Base-by-base conservation (phyloP, 2,888 invertebrate species). In the Thymelicus acteon region DNA sequence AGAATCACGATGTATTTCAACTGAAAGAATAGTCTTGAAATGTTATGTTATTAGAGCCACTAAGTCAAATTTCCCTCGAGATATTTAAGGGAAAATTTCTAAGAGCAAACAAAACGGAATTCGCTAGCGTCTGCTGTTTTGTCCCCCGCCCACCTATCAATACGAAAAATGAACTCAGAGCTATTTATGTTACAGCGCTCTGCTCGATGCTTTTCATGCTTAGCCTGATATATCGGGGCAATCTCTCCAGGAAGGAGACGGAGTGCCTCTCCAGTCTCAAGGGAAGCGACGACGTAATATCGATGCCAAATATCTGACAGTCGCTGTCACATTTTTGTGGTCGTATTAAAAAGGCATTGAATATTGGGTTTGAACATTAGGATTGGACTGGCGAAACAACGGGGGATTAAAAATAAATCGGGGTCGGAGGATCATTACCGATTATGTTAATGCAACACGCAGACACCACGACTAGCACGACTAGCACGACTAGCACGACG, bases 201-300 rank as follows among this genome's bases (percentile, higher is more conserved):
- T 58, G 31, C 57, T 24, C 31, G 57, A 57, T 57, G 69, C 63
- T 69, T 63, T 69, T 63, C 62, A 63, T 57, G 68, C 69, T 69
- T 63, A 69, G 57, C 48, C 57, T 69, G 69, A 69, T 69, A 58
- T 69, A 69, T 69, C 31, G 62, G 13, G 54, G 69, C 69, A 69
- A 69, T 69, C 58, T 69, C 63, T 69, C 69, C n/a, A 63, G 61
- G 68, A 8, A 68, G 60, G 13, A 62, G 69, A 12, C 62, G 47
- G 15, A 58, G 58, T 37, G 31, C 57, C 62, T 62, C 69, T 54
- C 69, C 7, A 15, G 63, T 62, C 69, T 54, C 69, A 5, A 15
- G 63, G 69, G 69, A 62, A 37, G 54, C 4, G 47, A 7, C 54
- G 48, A 31, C 52, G 39, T 60, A 19, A 60, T 60, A 62, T 62